phyloP scores from a whole-genome alignment of 2,113 vertebrate genomes.

The Micronycteris hirsuta region DNA sequence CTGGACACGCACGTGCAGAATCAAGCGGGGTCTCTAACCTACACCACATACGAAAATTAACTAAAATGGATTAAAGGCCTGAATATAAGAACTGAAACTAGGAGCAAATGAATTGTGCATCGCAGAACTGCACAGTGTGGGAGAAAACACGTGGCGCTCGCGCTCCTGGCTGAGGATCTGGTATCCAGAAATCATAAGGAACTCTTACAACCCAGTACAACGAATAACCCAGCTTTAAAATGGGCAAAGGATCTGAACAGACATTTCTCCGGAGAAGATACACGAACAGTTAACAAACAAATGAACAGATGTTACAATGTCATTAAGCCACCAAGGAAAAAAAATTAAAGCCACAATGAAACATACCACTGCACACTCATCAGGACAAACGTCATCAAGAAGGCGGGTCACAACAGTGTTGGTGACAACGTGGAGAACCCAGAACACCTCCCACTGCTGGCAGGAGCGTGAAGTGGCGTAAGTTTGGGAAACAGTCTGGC shows the following conservation, averaged over 20 bases:
- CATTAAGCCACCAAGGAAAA: neutral
- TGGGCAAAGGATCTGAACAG: neutral
- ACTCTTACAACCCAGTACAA: neutral
- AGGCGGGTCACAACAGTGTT: neutral
- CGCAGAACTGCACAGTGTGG: too few species aligned
- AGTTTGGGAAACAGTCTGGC: neutral
- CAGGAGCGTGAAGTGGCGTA: neutral
- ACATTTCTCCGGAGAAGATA: neutral
- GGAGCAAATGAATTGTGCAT: neutral
- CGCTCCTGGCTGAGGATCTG: fast-evolving
- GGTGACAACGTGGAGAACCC: neutral
- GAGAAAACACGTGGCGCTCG: neutral
- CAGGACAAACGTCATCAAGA: neutral
- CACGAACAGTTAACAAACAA: neutral
- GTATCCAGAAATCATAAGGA: neutral
- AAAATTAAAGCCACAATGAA: neutral
- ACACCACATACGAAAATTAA: neutral
- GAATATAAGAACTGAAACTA: neutral
- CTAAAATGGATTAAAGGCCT: neutral
- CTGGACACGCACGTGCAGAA: neutral
- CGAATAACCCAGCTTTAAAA: neutral
- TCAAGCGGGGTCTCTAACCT: neutral
- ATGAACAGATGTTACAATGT: neutral
- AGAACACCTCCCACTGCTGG: too few species aligned
- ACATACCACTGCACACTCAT: neutral